These are phyloP conservation scores for Aphrocallistes beatrix DNA, from an alignment of 37 sponge, comb jelly and placozoan species.

Conservation along the genomic window DNA sequence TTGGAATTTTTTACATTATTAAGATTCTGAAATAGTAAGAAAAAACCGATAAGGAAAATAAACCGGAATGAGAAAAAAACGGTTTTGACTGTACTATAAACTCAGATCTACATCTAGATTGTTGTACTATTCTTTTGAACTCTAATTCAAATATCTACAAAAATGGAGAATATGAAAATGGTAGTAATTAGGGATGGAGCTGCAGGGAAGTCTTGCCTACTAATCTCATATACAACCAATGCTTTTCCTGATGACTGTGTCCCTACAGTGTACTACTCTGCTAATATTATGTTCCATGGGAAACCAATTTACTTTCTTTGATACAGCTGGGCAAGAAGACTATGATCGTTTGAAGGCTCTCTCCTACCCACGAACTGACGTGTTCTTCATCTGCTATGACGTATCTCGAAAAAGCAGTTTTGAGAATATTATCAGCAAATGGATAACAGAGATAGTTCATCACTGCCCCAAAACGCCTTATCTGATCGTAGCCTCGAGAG, in stretches of 20 bases:
- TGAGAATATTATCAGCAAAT: constrained; percentile 31
- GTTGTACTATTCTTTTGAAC: too few species aligned
- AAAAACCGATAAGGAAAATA: too few species aligned
- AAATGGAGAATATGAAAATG: constrained; percentile 30
- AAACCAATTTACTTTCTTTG: constrained; percentile 26
- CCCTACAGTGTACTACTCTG: constrained; percentile 46
- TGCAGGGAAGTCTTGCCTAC: constrained; percentile 54
- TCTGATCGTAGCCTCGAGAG: constrained; percentile 40
- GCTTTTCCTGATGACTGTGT: constrained; percentile 52
- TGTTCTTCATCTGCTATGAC: constrained; percentile 42
- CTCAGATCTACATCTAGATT: too few species aligned
- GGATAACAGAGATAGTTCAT: constrained; percentile 38
- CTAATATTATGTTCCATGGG: constrained; percentile 40
- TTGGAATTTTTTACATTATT: too few species aligned
- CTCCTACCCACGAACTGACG: constrained; percentile 60
- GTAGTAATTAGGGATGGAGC: constrained; percentile 48
- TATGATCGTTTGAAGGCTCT: constrained; percentile 55
- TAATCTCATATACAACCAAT: constrained; percentile 43
- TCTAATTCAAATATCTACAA: too few species aligned
- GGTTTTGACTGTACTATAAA: too few species aligned
- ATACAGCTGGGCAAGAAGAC: constrained; percentile 58
- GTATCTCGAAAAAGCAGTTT: constrained; percentile 22
- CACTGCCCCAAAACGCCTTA: constrained; percentile 46
- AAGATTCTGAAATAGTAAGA: too few species aligned
- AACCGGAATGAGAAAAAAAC: too few species aligned